Percentiles rank a stretch among this genome's conserved stretches.
Evolutionary conservation across 2,797 vertebrate species (phyloP).

Genomic region (Hypotaenidia okinawae): DNA sequence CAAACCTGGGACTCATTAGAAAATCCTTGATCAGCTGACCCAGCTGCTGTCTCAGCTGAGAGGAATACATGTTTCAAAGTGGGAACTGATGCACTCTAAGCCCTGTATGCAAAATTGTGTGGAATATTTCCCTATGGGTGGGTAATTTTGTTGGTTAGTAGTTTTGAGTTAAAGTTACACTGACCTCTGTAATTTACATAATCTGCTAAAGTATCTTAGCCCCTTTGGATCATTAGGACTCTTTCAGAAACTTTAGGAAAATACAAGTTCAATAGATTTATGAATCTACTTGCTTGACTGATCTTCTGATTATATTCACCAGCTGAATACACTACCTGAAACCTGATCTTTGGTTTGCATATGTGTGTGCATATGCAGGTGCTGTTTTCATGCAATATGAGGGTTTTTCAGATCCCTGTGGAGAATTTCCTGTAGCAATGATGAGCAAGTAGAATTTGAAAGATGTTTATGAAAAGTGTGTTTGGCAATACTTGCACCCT

Average conservation of each 20-base stretch:
- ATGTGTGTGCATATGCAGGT: rapidly evolving
- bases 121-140: background rate
- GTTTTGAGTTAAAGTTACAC: background rate
- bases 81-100: background rate
- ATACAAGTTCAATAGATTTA: background rate
- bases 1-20: background rate
- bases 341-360: background rate
- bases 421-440: background rate
- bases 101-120: background rate
- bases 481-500: background rate
- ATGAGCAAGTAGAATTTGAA: background rate
- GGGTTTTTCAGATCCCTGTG: background rate
- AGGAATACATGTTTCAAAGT: background rate
- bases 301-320: background rate
- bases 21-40: background rate
- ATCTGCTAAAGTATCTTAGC: background rate
- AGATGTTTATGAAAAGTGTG: background rate
- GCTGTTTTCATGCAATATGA: background rate
- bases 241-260: background rate
- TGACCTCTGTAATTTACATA: background rate
- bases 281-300: background rate
- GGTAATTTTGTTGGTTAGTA: background rate
- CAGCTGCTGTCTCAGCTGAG: background rate
- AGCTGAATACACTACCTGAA: background rate
- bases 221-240: background rate